Percentiles rank a stretch among this genome's conserved stretches.
Evolutionary conservation across 2,113 vertebrate genomes (phyloP).

Genomic region (Chloropsis cyanopogon): DNA sequence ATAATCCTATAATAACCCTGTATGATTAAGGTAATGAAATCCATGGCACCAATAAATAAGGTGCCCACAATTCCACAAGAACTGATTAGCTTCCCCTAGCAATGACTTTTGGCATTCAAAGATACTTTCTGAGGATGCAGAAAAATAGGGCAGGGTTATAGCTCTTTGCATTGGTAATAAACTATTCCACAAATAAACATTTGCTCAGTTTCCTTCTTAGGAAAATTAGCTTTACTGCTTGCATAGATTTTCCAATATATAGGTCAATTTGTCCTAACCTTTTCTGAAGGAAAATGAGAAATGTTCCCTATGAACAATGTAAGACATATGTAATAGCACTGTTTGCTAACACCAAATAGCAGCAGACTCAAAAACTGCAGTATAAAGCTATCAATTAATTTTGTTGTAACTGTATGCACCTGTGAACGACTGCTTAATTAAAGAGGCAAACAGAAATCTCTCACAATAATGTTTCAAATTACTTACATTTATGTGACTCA

Average conservation of each 20-base stretch:
- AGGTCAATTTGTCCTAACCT: conserved; percentile 63
- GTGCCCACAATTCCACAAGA: conserved; percentile 1
- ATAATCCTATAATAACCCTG: neutral
- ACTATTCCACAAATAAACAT: conserved; percentile 64
- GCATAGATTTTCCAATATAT: conserved; percentile 67
- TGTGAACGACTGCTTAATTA: conserved; percentile 83
- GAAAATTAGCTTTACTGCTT: conserved; percentile 62
- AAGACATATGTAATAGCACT: conserved; percentile 61
- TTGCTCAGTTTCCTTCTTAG: conserved; percentile 56
- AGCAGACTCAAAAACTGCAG: conserved; percentile 63
- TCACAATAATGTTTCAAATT: conserved; percentile 76
- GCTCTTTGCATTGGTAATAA: conserved; percentile 54
- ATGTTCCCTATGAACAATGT: conserved; percentile 49
- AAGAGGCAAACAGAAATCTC: conserved; percentile 81
- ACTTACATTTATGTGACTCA: conserved; percentile 77
- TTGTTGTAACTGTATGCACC: conserved; percentile 82
- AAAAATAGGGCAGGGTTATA: conserved; percentile 37
- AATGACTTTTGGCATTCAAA: conserved; percentile 48
- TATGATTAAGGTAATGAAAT: neutral
- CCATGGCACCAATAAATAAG: conserved; percentile 7
- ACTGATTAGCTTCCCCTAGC: neutral
- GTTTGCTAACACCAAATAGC: conserved; percentile 70
- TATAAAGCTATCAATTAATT: conserved; percentile 84
- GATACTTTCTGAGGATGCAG: conserved; percentile 29
- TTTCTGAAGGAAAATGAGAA: conserved; percentile 67